Evolutionary conservation across 2,797 vertebrate genomes (phyloP).

Genomic region (Arrhamphus sclerolepis): DNA sequence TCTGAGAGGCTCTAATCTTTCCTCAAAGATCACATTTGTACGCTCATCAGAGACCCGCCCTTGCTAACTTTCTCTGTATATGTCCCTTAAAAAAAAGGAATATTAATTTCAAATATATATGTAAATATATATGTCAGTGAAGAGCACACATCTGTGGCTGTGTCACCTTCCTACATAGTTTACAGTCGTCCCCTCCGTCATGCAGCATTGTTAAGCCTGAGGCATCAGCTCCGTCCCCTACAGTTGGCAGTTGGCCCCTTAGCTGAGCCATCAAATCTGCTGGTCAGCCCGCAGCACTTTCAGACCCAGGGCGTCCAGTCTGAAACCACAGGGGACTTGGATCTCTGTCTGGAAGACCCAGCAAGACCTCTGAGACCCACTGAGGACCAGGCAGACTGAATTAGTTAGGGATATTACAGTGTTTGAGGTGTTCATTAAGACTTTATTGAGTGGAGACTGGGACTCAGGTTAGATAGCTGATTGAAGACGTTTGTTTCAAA

Average conservation of each 20-base stretch:
- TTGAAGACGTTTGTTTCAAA: neutral
- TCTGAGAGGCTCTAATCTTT: conserved; percentile 44
- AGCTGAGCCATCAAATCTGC: conserved; percentile 67
- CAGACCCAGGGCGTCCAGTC: conserved; percentile 52
- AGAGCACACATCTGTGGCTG: neutral
- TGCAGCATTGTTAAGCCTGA: conserved; percentile 32
- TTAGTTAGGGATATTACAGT: conserved; percentile 75
- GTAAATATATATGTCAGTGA: too few species aligned
- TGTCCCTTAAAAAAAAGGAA: too few species aligned
- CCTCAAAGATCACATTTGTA: conserved; percentile 40
- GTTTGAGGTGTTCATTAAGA: conserved; percentile 65
- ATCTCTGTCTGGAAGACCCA: conserved; percentile 77
- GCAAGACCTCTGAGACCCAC: conserved; percentile 71
- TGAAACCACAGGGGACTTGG: conserved; percentile 61
- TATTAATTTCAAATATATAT: neutral
- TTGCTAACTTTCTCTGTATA: too few species aligned
- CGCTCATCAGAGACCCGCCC: too few species aligned
- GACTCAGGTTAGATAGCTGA: conserved; percentile 14
- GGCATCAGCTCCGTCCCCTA: conserved; percentile 45
- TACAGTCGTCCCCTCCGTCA: conserved; percentile 16
- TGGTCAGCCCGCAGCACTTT: conserved; percentile 45
- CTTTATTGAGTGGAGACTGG: conserved; percentile 36
- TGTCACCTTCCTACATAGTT: conserved; percentile 9
- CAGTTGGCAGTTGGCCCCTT: conserved; percentile 40
- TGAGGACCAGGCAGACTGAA: conserved; percentile 64